These are phyloP conservation scores for Iselma pallidipennis DNA, from an alignment of 2,888 invertebrate genomes.

Conservation along the genomic window DNA sequence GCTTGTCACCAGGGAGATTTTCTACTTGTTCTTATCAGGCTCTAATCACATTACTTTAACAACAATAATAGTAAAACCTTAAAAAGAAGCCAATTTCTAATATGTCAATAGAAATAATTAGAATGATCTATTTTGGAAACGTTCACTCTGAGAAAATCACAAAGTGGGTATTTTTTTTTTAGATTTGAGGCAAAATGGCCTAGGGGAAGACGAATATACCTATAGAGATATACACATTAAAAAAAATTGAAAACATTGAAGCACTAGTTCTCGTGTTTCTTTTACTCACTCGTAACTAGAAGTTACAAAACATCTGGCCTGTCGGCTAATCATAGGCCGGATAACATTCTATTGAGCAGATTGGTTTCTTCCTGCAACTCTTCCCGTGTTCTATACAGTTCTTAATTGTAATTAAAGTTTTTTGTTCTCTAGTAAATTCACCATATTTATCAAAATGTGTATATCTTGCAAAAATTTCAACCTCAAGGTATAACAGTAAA, in stretches of 20 bases:
- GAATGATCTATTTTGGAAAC: too few species aligned
- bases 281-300: constrained; percentile 17
- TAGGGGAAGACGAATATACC: too few species aligned
- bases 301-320: constrained; percentile 41
- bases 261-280: background rate
- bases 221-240: too few species aligned
- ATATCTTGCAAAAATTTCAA: background rate
- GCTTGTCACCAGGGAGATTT: constrained; percentile 14
- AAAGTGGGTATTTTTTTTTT: too few species aligned
- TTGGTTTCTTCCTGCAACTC: constrained; percentile 49
- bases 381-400: constrained; percentile 26
- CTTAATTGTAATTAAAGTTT: constrained; percentile 26
- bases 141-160: too few species aligned
- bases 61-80: too few species aligned
- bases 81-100: too few species aligned
- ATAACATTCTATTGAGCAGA: constrained; percentile 49
- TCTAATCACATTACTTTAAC: background rate
- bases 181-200: background rate
- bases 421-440: background rate
- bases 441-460: too few species aligned
- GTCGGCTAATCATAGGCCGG: constrained; percentile 47
- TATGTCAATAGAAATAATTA: too few species aligned
- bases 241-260: constrained; percentile 2
- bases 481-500: background rate
- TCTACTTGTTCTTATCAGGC: background rate